phyloP scores from a whole-genome alignment of 2,888 invertebrate genomes.

The Barypeithes pellucidus region DNA sequence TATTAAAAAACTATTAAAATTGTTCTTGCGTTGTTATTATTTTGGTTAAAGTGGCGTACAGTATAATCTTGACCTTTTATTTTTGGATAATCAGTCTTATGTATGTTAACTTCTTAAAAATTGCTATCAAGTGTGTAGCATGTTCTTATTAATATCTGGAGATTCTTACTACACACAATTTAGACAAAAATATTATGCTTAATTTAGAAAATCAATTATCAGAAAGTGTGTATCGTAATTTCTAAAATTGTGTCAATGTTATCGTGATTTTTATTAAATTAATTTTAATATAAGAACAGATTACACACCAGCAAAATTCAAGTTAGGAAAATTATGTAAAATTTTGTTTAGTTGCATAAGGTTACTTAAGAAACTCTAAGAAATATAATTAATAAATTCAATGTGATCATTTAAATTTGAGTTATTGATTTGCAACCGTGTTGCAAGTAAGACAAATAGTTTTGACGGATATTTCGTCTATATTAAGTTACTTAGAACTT shows the following conservation, averaged over 20 bases:
- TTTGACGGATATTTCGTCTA: slow-evolving; percentile 12
- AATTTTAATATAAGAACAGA: background rate
- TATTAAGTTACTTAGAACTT: background rate
- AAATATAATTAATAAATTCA: slow-evolving; percentile 15
- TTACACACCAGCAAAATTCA: slow-evolving; percentile 17
- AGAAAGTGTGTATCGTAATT: background rate
- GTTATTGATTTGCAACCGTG: background rate
- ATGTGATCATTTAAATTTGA: slow-evolving; percentile 28
- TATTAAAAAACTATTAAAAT: slow-evolving; percentile 64
- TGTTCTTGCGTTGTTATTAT: slow-evolving; percentile 66
- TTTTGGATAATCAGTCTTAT: slow-evolving; percentile 58
- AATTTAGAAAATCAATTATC: background rate
- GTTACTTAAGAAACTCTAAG: slow-evolving; percentile 25
- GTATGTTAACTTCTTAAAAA: slow-evolving; percentile 16
- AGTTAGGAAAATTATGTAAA: slow-evolving; percentile 26
- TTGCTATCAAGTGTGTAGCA: background rate
- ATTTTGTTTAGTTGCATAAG: slow-evolving; percentile 34
- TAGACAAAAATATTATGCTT: too few species aligned
- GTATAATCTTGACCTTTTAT: slow-evolving; percentile 63
- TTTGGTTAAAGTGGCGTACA: slow-evolving; percentile 67
- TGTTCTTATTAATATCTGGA: background rate
- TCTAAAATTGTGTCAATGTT: background rate
- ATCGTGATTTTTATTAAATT: background rate
- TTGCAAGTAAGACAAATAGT: slow-evolving; percentile 1
- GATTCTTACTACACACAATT: too few species aligned